Base-by-base conservation (phyloP, 2,113 vertebrate species). In the Cinclus mexicanus region DNA sequence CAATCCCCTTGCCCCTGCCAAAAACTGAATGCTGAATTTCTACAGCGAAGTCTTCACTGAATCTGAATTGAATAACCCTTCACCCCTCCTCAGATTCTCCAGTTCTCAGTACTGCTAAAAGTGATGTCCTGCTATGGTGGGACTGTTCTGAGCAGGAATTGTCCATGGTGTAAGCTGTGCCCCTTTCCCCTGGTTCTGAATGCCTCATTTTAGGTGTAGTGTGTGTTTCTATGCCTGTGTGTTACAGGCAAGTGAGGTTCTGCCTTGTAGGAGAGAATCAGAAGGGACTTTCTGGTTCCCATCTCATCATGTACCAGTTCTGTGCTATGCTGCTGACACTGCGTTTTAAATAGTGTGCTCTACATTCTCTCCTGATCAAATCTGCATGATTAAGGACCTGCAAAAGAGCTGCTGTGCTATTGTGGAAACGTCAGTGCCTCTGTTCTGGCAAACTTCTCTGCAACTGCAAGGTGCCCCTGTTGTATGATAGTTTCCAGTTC, bases 401-500 rank as follows among this genome's bases (percentile, higher is more conserved):
- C 29, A 68, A 31, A 78, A 24, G 46, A 69, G 44, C 49, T 1
- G 0, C 46, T 2, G 4, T 60, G 79, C 63, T 56, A 0, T 72
- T 46, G 31, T 91, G 85, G 50, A 28, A 83, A 18, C 9, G 41
- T 80, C 3, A 17, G 21, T 87, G 56, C 44, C 53, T 68, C 1
- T 10, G 15, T 77, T 86, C 52, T 89, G 61, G 42, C 46, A 61
- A n/a, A 74, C 50, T 31, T 57, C 41, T 55, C 65, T 84, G 67
- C 55, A 76, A 23, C 70, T 94, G 65, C 61, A 69, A 5, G 35
- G n/a, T 86, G n/a, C 16, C 17, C 12, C 42, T 72, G 15, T 49
- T 86, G 15, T 65, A 46, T 42, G 90, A 35, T 88, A 86, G 42
- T 80, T 89, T 92, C 63, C 79, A 80, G 68, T 57, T 88, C 52